Percentiles rank a stretch among this genome's conserved stretches.
Evolutionary conservation across 2,797 vertebrate genomes (phyloP).

Genomic region (Urocyon cinereoargenteus): DNA sequence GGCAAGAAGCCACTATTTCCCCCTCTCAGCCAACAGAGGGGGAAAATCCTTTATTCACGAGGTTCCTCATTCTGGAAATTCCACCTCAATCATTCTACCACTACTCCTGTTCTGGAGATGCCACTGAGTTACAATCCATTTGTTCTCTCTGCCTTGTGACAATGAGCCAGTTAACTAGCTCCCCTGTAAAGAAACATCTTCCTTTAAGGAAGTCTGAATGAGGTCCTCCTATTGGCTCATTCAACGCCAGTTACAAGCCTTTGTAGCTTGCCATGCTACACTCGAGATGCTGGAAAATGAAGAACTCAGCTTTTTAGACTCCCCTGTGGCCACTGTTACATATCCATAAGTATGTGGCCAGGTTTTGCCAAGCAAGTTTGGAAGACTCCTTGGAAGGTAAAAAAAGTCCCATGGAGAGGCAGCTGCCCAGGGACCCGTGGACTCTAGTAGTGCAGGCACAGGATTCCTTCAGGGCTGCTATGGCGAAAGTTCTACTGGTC

Average conservation of each 20-base stretch:
- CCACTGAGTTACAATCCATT: neutral
- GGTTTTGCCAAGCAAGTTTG: neutral
- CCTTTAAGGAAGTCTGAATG: neutral
- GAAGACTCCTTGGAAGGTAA: neutral
- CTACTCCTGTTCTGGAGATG: neutral
- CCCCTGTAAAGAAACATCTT: neutral
- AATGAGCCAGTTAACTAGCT: neutral
- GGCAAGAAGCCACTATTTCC: neutral
- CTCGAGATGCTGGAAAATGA: neutral
- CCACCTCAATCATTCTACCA: neutral
- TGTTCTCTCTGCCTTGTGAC: neutral
- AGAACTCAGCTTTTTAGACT: neutral
- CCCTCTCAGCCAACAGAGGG: neutral
- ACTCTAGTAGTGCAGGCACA: too few species aligned
- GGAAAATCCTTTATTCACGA: neutral
- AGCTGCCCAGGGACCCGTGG: rapidly evolving
- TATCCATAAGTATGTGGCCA: neutral
- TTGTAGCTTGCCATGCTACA: neutral
- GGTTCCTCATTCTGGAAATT: neutral
- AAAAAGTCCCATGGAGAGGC: neutral
- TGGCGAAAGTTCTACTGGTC: neutral
- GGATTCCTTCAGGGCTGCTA: neutral
- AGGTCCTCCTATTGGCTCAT: neutral
- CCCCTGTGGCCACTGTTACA: neutral
- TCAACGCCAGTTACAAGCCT: neutral